Conservation (phyloP, 2,888 invertebrate genomes). For the Eutolmus rufibarbis region DNA sequence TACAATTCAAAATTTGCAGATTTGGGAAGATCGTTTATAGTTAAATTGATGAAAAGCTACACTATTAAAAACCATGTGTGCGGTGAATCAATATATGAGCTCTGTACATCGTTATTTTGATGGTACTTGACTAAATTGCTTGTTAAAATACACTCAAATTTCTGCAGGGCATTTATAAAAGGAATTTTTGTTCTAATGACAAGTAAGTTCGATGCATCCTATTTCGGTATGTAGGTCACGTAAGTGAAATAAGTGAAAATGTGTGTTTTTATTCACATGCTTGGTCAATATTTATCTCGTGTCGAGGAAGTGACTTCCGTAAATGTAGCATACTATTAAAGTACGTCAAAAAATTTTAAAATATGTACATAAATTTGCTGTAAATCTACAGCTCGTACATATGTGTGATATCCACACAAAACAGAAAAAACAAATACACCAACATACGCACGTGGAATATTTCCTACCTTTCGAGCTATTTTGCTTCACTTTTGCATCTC, state of each 20-base stretch:
- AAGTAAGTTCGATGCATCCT: background rate
- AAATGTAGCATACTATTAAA: background rate
- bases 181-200: background rate
- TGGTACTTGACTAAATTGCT: background rate
- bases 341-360: background rate
- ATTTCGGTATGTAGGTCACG: background rate
- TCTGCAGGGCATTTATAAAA: background rate
- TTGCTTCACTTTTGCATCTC: background rate
- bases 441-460: background rate
- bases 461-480: background rate
- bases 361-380: background rate
- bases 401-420: background rate
- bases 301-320: background rate
- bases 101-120: background rate
- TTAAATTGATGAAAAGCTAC: no score
- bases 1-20: no score
- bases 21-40: no score
- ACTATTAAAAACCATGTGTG: no score
- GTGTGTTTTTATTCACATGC: constrained; percentile 15
- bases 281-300: constrained; percentile 25
- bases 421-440: no score
- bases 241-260: background rate
- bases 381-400: background rate
- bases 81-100: background rate
- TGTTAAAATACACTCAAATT: background rate